Evolutionary conservation across 2,888 invertebrate genomes (phyloP).

Genomic region (Apoda limacodes): DNA sequence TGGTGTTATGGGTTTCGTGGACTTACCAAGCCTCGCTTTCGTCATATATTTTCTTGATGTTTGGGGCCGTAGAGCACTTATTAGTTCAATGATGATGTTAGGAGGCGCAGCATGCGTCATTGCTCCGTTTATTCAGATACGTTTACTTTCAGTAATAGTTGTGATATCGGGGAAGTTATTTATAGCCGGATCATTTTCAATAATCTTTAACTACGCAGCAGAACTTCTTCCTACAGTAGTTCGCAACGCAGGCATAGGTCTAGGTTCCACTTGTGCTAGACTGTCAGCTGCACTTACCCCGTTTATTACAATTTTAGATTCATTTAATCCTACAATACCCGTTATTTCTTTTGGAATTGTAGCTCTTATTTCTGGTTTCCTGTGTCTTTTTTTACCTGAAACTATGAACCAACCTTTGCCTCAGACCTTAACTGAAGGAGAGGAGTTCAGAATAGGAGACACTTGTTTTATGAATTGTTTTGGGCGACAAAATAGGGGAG

Average conservation of each 20-base stretch:
- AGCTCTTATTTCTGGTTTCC: conserved; percentile 78
- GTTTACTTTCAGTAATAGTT: conserved; percentile 71
- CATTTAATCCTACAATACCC: conserved; percentile 82
- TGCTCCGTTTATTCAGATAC: conserved; percentile 77
- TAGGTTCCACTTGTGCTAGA: conserved; percentile 89
- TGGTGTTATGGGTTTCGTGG: conserved; percentile 83
- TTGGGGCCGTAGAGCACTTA: conserved; percentile 80
- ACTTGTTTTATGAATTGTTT: conserved; percentile 81
- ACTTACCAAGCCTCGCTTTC: conserved; percentile 82
- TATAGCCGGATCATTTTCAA: conserved; percentile 87
- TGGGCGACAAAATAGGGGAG: conserved; percentile 48
- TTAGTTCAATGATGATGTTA: conserved; percentile 81
- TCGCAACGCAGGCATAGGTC: conserved; percentile 84
- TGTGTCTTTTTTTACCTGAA: conserved; percentile 82
- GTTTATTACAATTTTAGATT: conserved; percentile 80
- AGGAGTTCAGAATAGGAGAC: conserved; percentile 84
- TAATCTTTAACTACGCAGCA: conserved; percentile 89
- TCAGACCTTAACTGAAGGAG: conserved; percentile 85
- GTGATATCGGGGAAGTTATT: conserved; percentile 86
- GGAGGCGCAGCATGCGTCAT: conserved; percentile 83
- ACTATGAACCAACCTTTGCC: conserved; percentile 85
- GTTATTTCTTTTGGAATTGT: conserved; percentile 81
- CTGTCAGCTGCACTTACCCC: conserved; percentile 85
- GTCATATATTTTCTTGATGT: conserved; percentile 82
- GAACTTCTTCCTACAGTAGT: conserved; percentile 89